Conservation (phyloP, 2,113 vertebrate genomes). For the Pseudopipra pipra region DNA sequence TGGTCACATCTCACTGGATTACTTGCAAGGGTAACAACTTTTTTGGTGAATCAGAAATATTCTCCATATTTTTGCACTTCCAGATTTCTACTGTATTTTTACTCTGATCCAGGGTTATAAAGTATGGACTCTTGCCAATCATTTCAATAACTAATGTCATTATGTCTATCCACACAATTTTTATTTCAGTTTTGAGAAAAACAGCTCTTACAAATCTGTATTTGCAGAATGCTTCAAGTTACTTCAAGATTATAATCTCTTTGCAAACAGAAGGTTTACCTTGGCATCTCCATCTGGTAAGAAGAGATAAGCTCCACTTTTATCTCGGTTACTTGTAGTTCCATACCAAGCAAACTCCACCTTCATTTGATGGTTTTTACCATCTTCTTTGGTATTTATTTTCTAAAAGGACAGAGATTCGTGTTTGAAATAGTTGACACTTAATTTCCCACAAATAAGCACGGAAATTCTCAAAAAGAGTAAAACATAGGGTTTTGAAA, state of each 20-base stretch:
- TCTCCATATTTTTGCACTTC: neutral
- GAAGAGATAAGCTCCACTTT: conserved; percentile 94
- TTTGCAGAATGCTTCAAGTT: neutral
- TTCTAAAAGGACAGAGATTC: conserved; percentile 66
- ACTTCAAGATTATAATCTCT: neutral
- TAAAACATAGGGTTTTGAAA: neutral
- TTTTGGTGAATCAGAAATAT: neutral
- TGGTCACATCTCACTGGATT: neutral
- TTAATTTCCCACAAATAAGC: neutral
- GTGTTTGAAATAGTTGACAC: neutral
- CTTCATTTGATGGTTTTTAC: conserved; percentile 74
- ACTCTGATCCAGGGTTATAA: neutral
- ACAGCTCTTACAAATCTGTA: neutral
- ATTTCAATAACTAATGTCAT: neutral
- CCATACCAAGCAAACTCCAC: conserved; percentile 92
- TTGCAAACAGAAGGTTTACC: conserved; percentile 66
- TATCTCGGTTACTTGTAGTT: conserved; percentile 83
- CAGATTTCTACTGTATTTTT: neutral
- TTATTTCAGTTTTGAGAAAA: neutral
- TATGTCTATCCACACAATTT: neutral
- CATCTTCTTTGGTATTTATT: conserved; percentile 79
- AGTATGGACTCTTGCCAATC: neutral
- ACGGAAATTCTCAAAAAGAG: neutral
- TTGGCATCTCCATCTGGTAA: conserved; percentile 85
- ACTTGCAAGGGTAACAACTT: neutral